Base-by-base conservation (phyloP, 2,797 vertebrate genomes). In the Xerus rutilus region DNA sequence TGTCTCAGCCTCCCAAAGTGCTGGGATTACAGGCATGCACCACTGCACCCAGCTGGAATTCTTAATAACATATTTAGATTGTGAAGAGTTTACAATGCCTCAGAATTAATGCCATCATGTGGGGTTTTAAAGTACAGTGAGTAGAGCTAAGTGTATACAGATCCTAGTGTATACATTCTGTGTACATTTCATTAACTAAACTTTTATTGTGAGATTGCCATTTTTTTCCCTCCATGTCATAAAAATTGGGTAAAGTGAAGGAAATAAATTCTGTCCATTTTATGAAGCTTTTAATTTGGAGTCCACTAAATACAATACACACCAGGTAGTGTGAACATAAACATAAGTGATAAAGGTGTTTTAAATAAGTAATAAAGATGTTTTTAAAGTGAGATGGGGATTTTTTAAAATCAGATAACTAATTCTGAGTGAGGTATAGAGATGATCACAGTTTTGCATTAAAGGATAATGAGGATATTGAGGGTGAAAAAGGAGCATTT, bases 41-140 rank as follows among this genome's bases (percentile, higher is more conserved):
- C 39, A 39, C 39, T 39, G 39, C 39, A 39, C 39, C 39, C 39
- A 39, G 39, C 73, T 82, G 64, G 74, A 94, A 94, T 95, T 97
- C 85, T 89, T 97, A 87, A 93, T 90, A 57, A 79, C 83, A 57
- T 91, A 95, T 91, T 97, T 91, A 82, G 21, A 88, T 83, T 86
- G 28, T 86, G 49, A 95, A 65, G 79, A 92, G 86, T 82, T 78
- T 95, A 25, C 35, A 92, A 17, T 45, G 43, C 47, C 54, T 95
- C 79, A 30, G 73, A 92, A 76, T 78, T 79, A 84, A 78, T 73
- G 32, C 62, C 9, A 35, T 39, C 64, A 65, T 28, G 25, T 83
- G 23, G 30, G 7, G 15, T 45, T 91, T n/a, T 65, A 73, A 91
- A 92, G 30, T 76, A 18, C 7, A 25, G 13, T 39, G 5, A 30